Conservation (phyloP, 1,140 invertebrate genomes). For the Trachelipus rathkii region DNA sequence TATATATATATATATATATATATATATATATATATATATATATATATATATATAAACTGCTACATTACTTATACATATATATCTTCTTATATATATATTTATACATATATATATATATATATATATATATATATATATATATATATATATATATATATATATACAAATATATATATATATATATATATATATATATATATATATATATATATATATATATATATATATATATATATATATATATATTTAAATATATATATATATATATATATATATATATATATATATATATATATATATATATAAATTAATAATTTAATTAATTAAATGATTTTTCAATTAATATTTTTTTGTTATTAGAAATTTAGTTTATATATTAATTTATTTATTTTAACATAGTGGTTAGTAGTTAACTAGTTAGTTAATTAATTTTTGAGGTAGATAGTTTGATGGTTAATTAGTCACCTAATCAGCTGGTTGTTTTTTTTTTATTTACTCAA, state of each 20-base stretch:
- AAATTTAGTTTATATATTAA: neutral
- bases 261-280: conserved; percentile 8
- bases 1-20: neutral
- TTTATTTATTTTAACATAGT: too few relatives aligned
- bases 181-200: neutral
- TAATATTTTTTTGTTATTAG: neutral
- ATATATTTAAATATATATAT: neutral
- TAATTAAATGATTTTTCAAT: neutral
- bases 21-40: conserved; percentile 2
- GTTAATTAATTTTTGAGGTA: too few relatives aligned
- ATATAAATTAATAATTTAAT: neutral
- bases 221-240: conserved; percentile 5
- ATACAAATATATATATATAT: neutral
- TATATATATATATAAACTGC: neutral
- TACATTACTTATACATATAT: too few relatives aligned
- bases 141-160: conserved; percentile 15
- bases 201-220: neutral
- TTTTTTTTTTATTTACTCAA: too few relatives aligned
- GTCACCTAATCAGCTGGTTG: too few relatives aligned
- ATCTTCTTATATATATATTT: neutral
- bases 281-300: conserved; percentile 11
- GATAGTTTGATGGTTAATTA: too few relatives aligned
- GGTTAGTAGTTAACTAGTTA: too few relatives aligned
- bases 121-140: conserved; percentile 13
- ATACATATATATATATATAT: neutral